Evolutionary conservation across 1,140 invertebrate genomes (phyloP).

Genomic region (Spodoptera litura): DNA sequence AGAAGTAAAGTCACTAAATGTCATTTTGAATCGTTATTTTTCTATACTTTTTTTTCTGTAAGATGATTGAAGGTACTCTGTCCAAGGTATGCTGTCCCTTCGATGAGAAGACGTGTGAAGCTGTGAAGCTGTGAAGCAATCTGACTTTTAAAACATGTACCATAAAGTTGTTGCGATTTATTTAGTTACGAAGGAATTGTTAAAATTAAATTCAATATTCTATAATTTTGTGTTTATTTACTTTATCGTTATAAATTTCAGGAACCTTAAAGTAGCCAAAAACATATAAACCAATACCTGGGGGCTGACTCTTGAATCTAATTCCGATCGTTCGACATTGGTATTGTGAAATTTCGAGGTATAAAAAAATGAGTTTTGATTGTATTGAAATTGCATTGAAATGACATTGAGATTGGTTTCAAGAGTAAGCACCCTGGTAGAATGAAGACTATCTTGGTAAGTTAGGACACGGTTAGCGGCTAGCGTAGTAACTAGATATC

Average conservation of each 20-base stretch:
- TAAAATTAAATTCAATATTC: slow-evolving; percentile 79
- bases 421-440: too few relatives aligned
- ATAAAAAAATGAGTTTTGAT: too few relatives aligned
- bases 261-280: neutral
- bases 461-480: too few relatives aligned
- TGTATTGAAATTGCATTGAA: too few relatives aligned
- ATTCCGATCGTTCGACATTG: too few relatives aligned
- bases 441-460: too few relatives aligned
- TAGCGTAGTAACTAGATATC: too few relatives aligned
- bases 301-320: too few relatives aligned
- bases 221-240: slow-evolving; percentile 58
- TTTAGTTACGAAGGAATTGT: slow-evolving; percentile 75
- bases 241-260: neutral
- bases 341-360: too few relatives aligned
- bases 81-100: slow-evolving; percentile 40
- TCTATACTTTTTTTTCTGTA: slow-evolving; percentile 27
- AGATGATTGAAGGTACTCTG: slow-evolving; percentile 23
- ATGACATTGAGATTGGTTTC: too few relatives aligned
- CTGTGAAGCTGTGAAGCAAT: neutral
- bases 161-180: slow-evolving; percentile 71
- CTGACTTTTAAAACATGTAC: slow-evolving; percentile 40
- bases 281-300: neutral
- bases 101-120: slow-evolving; percentile 1
- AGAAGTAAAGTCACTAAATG: slow-evolving; percentile 8
- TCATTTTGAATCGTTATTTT: slow-evolving; percentile 26